phyloP scores from a whole-genome alignment of 2,888 invertebrate species.

The Acanthococcus lagerstroemiae region DNA sequence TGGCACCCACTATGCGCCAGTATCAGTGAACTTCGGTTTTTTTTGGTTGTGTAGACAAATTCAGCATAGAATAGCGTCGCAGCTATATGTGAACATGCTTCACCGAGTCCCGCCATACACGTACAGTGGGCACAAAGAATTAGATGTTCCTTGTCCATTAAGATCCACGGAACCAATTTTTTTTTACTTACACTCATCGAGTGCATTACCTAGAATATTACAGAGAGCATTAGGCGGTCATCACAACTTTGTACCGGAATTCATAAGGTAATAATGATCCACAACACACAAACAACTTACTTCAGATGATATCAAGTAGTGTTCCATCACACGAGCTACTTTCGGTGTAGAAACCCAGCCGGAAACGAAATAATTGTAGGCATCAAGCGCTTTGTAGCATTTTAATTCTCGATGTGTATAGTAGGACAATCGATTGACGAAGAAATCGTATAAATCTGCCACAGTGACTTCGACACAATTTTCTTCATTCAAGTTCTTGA shows the following conservation, averaged over 20 bases:
- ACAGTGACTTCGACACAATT: background rate
- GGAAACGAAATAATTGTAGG: slow-evolving; percentile 7
- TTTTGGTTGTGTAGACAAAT: slow-evolving; percentile 1
- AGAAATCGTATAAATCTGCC: background rate
- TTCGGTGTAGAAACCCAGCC: background rate
- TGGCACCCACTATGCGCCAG: background rate
- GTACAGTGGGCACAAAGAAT: background rate
- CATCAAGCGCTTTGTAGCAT: background rate
- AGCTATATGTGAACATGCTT: background rate
- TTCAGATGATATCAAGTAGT: background rate
- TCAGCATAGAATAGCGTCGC: slow-evolving; percentile 3
- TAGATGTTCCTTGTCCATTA: background rate
- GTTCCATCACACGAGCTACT: background rate
- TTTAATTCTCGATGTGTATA: background rate
- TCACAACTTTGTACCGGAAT: too few species aligned
- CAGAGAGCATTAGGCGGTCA: too few species aligned
- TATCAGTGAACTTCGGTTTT: background rate
- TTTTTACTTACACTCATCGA: background rate
- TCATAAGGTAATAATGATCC: background rate
- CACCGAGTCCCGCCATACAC: slow-evolving; percentile 4
- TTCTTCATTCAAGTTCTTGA: background rate
- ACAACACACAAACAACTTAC: too few species aligned
- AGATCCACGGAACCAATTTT: background rate
- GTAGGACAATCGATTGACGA: background rate
- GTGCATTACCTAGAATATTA: background rate